These are phyloP conservation scores for Rhinolophus ferrumequinum DNA, from an alignment of 2,113 vertebrate genomes.

Conservation along the genomic window DNA sequence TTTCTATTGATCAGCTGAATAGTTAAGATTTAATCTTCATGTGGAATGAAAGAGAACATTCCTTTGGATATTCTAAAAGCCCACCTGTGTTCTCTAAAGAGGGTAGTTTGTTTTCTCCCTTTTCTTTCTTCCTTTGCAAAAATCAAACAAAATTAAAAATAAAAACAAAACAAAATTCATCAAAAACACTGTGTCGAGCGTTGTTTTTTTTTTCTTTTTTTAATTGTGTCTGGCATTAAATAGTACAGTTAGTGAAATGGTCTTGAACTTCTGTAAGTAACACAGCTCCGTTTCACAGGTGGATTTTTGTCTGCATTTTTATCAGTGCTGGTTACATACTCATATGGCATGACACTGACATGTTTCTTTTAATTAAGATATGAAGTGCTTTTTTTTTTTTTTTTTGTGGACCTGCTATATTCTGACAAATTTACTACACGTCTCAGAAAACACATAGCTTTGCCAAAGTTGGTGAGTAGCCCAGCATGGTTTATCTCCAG, in stretches of 20 bases:
- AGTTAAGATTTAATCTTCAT: conserved; percentile 7
- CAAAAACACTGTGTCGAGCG: not conserved
- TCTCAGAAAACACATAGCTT: conserved; percentile 80
- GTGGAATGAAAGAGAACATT: conserved; percentile 60
- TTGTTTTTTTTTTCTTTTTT: not conserved
- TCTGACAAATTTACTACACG: conserved; percentile 77
- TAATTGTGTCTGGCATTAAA: not conserved
- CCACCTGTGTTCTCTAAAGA: not conserved
- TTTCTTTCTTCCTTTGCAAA: conserved; percentile 15
- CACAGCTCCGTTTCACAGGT: not conserved
- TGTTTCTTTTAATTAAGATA: conserved; percentile 82
- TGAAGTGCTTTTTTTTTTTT: conserved; percentile 67
- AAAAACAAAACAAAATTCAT: conserved; percentile 39
- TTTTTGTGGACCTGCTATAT: conserved; percentile 67
- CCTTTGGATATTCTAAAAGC: conserved; percentile 58
- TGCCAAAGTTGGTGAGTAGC: conserved; percentile 84
- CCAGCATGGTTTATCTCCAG: conserved; percentile 88
- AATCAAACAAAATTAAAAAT: conserved; percentile 24
- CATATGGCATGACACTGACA: not conserved
- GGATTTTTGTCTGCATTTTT: conserved; percentile 52
- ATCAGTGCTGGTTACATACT: conserved; percentile 37
- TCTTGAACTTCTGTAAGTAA: not conserved
- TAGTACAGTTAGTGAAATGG: conserved; percentile 42
- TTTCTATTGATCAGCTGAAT: conserved; percentile 31
- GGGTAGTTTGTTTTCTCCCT: not conserved